Evolutionary conservation across 2,888 invertebrate genomes (phyloP).

Genomic region (Meiosimyza decipiens): DNA sequence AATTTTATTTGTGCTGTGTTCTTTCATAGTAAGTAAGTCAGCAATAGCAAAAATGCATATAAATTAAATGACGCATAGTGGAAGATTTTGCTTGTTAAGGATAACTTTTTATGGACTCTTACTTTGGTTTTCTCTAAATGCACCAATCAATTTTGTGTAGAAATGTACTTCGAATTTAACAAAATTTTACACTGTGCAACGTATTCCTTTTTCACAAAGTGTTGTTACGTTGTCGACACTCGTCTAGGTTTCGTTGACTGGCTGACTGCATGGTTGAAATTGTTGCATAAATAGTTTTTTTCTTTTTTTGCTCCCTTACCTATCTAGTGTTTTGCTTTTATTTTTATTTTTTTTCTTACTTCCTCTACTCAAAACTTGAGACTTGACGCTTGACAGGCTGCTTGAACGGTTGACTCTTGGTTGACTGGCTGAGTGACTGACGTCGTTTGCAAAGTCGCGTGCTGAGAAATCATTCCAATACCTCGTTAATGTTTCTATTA

Average conservation of each 20-base stretch:
- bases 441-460: slow-evolving; percentile 52
- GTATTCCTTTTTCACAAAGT: not conserved
- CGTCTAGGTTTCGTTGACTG: not conserved
- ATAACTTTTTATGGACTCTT: too few species aligned
- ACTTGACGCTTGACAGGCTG: not conserved
- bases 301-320: not conserved
- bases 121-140: too few species aligned
- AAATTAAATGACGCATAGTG: too few species aligned
- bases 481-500: slow-evolving; percentile 64
- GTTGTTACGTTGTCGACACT: not conserved
- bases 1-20: too few species aligned
- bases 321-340: slow-evolving; percentile 14
- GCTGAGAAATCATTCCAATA: slow-evolving; percentile 58
- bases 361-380: not conserved
- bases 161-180: too few species aligned
- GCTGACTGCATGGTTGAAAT: slow-evolving; percentile 14
- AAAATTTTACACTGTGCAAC: not conserved
- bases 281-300: slow-evolving; percentile 22
- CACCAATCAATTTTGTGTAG: too few species aligned
- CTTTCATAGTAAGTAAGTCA: too few species aligned
- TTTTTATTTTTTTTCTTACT: too few species aligned
- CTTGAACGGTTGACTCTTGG: slow-evolving; percentile 51
- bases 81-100: too few species aligned
- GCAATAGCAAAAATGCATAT: too few species aligned
- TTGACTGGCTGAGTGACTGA: slow-evolving; percentile 32